Evolutionary conservation across 1,140 invertebrate species (phyloP).

Genomic region (Ericerus pela): DNA sequence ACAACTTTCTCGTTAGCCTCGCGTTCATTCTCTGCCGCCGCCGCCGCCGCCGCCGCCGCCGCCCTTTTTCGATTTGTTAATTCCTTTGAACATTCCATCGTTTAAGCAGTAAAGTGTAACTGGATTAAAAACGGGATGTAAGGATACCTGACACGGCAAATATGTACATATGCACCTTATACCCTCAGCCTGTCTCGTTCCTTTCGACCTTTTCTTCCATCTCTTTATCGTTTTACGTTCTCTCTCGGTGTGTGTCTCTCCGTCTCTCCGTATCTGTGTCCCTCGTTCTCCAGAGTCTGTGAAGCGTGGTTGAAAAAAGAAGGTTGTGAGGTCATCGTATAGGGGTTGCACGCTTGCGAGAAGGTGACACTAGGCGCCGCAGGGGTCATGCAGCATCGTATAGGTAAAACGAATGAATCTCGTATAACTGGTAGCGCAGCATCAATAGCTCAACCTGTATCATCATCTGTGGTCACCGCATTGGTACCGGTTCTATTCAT

Average conservation of each 20-base stretch:
- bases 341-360: conserved; percentile 4
- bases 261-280: too few relatives aligned
- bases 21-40: too few relatives aligned
- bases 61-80: conserved; percentile 1
- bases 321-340: background rate
- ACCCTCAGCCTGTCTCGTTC: background rate
- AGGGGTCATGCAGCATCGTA: background rate
- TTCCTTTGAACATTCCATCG: conserved; percentile 4
- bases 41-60: too few relatives aligned
- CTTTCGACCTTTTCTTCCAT: background rate
- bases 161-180: background rate
- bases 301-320: too few relatives aligned
- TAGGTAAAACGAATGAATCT: too few relatives aligned
- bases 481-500: too few relatives aligned
- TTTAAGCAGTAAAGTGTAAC: background rate
- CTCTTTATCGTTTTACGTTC: too few relatives aligned
- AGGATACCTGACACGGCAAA: background rate
- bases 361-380: background rate
- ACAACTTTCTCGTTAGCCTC: too few relatives aligned
- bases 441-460: too few relatives aligned
- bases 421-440: conserved; percentile 7
- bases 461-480: too few relatives aligned
- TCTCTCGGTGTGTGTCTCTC: too few relatives aligned
- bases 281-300: too few relatives aligned
- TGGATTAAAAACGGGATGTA: conserved; percentile 8